Evolutionary conservation across 2,888 invertebrate genomes (phyloP), one percentile per base, ranked within the genome.

Genomic region (Clostera curtula): DNA sequence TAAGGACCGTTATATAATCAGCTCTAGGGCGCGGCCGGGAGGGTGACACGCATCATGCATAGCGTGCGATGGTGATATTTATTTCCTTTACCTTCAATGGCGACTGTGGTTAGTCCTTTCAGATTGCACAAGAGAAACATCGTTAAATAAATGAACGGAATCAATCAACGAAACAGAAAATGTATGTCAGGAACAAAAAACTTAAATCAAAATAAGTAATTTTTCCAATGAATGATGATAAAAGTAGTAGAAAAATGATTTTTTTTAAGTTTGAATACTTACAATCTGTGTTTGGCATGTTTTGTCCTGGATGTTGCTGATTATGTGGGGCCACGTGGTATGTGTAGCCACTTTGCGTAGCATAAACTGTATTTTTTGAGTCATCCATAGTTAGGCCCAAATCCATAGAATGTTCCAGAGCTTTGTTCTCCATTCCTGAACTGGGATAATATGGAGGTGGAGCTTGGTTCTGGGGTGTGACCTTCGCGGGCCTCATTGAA

Each of bases 391-490:
- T 89, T 30, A 94, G 68, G 2, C 92, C 92, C 49, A 94, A 85
- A 58, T 96, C 96, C 87, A 95, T 88, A 5, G 93, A 93, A 72
- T 94, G 93, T 70, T 96, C 95, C 21, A 96, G 77, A 13, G 95
- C 96, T 74, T 96, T 96, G 71, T 96, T 96, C 75, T 96, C 96
- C 87, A 93, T 89, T 1, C 93, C 93, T 23, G 92, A 62, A 29
- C 75, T 89, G n/a, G 95, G 93, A 61, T 95, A 95, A 55, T 95
- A 95, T 0, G 95, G 95, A 15, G 95, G 95, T 11, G 95, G 95
- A 1, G 93, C 93, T 57, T 93, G 93, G 37, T 91, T 93, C 69
- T 93, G 93, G 39, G 92, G 92, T n/a, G 93, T 89, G 19, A 93
- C 93, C 69, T 94, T 90, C 24, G 93, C 91, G 9, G 93, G 93